These are phyloP conservation scores for Elymnias hypermnestra DNA, from an alignment of 1,140 invertebrate species.

Conservation along the genomic window DNA sequence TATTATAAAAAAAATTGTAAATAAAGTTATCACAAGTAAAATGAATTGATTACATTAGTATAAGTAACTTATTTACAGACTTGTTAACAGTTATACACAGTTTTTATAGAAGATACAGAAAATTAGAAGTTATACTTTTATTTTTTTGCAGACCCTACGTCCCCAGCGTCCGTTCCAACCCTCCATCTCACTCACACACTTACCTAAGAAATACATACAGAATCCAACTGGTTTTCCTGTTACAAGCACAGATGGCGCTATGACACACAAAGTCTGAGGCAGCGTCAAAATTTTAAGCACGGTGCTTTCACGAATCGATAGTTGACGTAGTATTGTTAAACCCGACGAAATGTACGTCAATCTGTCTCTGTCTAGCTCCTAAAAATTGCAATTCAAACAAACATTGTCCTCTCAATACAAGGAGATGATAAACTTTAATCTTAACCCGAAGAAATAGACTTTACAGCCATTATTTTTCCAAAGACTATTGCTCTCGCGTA, in stretches of 20 bases:
- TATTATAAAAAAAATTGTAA: background rate
- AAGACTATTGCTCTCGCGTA: no score
- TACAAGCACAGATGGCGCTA: conserved; percentile 23
- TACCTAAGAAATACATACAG: conserved; percentile 25
- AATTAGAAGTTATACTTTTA: no score
- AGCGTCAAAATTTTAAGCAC: conserved; percentile 21
- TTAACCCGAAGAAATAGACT: no score
- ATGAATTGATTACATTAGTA: no score
- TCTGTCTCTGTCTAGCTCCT: conserved; percentile 24
- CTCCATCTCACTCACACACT: conserved; percentile 37
- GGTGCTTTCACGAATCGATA: conserved; percentile 21
- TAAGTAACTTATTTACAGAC: no score
- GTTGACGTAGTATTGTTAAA: conserved; percentile 30
- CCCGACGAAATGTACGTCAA: conserved; percentile 14
- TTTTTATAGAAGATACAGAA: no score
- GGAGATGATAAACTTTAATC: background rate
- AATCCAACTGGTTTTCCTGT: conserved; percentile 10
- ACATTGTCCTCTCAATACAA: background rate
- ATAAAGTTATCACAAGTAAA: no score
- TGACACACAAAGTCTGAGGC: background rate
- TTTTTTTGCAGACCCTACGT: conserved; percentile 42
- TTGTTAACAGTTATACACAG: no score
- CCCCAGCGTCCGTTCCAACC: conserved; percentile 52
- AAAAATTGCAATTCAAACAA: conserved; percentile 2
- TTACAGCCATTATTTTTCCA: no score